Conservation (phyloP, 2,888 invertebrate species). For the Suillia variegata region DNA sequence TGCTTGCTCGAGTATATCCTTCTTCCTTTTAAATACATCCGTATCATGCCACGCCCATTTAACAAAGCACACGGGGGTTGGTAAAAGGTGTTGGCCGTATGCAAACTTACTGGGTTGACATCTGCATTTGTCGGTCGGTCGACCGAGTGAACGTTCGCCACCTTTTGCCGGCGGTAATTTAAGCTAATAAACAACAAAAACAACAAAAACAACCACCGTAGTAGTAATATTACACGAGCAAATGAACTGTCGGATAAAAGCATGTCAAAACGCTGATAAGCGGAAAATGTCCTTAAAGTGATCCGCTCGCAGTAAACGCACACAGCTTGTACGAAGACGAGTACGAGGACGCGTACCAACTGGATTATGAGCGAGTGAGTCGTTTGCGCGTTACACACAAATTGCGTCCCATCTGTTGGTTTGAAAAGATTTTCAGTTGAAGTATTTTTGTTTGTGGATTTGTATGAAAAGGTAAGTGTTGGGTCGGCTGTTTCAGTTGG, state of each 20-base stretch:
- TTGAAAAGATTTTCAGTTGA: too few relatives aligned
- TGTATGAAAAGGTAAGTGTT: too few relatives aligned
- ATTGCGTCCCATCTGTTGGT: too few relatives aligned
- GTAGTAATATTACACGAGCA: slow-evolving; percentile 20
- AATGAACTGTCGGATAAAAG: slow-evolving; percentile 28
- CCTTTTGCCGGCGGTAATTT: not conserved
- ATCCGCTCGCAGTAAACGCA: too few relatives aligned
- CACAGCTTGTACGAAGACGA: slow-evolving; percentile 8
- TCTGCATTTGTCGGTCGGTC: too few relatives aligned
- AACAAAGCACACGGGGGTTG: too few relatives aligned
- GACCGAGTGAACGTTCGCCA: too few relatives aligned
- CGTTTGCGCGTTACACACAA: slow-evolving; percentile 13
- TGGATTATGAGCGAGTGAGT: slow-evolving; percentile 3
- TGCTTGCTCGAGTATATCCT: slow-evolving; percentile 4
- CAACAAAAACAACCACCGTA: slow-evolving; percentile 25
- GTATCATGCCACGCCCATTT: slow-evolving; percentile 1
- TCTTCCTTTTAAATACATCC: slow-evolving; percentile 4
- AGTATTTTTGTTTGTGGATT: too few relatives aligned
- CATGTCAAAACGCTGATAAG: slow-evolving; percentile 46
- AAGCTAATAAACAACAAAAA: slow-evolving; percentile 36
- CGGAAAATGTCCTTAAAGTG: slow-evolving; percentile 45
- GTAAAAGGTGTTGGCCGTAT: too few relatives aligned
- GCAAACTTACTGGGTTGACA: not conserved
- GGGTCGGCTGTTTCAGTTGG: slow-evolving; percentile 9
- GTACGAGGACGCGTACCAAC: not conserved